These are phyloP conservation scores for Dasysyrphus tricinctus DNA, from an alignment of 2,888 invertebrate species.

Conservation along the genomic window DNA sequence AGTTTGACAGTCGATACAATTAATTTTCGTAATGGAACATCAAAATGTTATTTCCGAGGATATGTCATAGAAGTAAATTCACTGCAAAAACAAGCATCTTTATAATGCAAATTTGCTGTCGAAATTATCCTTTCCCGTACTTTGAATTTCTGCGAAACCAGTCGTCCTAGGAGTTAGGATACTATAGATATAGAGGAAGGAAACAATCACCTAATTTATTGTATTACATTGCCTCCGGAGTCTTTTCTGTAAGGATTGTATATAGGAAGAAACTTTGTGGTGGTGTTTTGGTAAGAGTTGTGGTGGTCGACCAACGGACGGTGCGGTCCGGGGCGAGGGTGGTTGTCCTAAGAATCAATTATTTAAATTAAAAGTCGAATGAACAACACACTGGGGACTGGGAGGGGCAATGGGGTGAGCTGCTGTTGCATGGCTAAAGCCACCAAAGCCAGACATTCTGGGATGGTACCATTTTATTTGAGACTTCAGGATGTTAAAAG, in stretches of 20 bases:
- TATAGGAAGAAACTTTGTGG: slow-evolving; percentile 57
- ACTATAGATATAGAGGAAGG: slow-evolving; percentile 38
- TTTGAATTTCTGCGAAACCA: slow-evolving; percentile 7
- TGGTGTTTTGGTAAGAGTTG: slow-evolving; percentile 23
- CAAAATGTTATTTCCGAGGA: slow-evolving; percentile 47
- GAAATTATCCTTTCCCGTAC: slow-evolving; percentile 34
- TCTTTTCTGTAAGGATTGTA: slow-evolving; percentile 2
- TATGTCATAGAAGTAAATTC: slow-evolving; percentile 38
- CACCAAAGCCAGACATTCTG: slow-evolving; percentile 52
- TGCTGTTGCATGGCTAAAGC: slow-evolving; percentile 12
- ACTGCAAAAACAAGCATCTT: slow-evolving; percentile 23
- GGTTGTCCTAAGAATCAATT: slow-evolving; percentile 66
- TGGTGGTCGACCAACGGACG: neutral
- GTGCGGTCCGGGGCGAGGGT: neutral
- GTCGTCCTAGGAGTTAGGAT: slow-evolving; percentile 4
- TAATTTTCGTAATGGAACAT: slow-evolving; percentile 65
- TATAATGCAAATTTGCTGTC: slow-evolving; percentile 62
- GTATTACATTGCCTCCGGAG: slow-evolving; percentile 58
- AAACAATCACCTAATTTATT: slow-evolving; percentile 74
- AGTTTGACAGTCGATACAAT: slow-evolving; percentile 60
- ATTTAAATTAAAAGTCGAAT: slow-evolving; percentile 75
- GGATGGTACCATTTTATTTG: slow-evolving; percentile 36
- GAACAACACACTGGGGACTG: slow-evolving; percentile 64
- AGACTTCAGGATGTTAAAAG: slow-evolving; percentile 63
- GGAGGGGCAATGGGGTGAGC: neutral